Conservation (phyloP, 1,140 invertebrate species). For the Bombus sylvicola region DNA sequence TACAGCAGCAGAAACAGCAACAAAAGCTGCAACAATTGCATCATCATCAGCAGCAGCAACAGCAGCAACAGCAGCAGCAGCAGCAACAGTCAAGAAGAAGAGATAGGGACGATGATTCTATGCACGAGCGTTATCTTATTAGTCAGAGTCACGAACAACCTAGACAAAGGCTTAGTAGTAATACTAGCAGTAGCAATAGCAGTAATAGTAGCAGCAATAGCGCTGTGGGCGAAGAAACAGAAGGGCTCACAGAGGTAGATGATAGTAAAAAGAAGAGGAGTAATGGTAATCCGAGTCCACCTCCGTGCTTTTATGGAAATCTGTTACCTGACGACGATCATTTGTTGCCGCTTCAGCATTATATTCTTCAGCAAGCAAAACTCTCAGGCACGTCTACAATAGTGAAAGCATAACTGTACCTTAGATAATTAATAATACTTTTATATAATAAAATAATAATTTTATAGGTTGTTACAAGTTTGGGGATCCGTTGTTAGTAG, state of each 20-base stretch:
- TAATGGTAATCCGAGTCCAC: constrained; percentile 81
- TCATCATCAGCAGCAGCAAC: constrained; percentile 79
- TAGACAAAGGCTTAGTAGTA: constrained; percentile 77
- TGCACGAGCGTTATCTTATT: constrained; percentile 91
- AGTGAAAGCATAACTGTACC: neutral
- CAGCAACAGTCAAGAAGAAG: constrained; percentile 80
- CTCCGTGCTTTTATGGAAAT: constrained; percentile 79
- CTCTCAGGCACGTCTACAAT: constrained; percentile 84
- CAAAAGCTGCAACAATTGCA: constrained; percentile 81
- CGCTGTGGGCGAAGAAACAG: constrained; percentile 73
- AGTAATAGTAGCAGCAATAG: constrained; percentile 79
- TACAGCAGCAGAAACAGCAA: constrained; percentile 85
- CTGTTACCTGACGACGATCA: constrained; percentile 84
- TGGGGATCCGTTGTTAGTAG: constrained; percentile 84
- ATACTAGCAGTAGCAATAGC: constrained; percentile 77
- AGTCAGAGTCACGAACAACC: constrained; percentile 74
- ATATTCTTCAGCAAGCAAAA: constrained; percentile 93
- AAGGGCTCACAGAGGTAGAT: constrained; percentile 68
- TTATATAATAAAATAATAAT: neutral
- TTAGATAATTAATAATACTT: neutral
- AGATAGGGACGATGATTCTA: constrained; percentile 87
- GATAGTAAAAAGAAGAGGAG: constrained; percentile 79
- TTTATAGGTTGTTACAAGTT: constrained; percentile 85
- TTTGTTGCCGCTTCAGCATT: constrained; percentile 92
- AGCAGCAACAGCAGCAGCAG: constrained; percentile 77